These are phyloP conservation scores for Antigone vipio DNA, from an alignment of 2,113 vertebrate genomes.

Conservation along the genomic window DNA sequence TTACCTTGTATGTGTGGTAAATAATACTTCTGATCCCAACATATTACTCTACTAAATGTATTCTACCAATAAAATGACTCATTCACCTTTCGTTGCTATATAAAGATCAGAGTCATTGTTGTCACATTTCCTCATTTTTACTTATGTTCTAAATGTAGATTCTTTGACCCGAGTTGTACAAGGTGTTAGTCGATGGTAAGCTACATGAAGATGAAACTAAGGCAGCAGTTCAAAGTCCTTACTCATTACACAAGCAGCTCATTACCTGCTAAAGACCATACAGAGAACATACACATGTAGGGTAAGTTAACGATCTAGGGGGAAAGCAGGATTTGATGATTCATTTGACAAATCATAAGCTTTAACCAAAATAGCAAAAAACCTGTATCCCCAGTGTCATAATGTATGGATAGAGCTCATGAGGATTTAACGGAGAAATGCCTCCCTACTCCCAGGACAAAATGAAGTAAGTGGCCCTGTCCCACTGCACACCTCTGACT, in stretches of 20 bases:
- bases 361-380: neutral
- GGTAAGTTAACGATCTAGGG: neutral
- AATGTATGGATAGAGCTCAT: neutral
- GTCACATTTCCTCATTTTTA: neutral
- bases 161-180: neutral
- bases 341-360: neutral
- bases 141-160: neutral
- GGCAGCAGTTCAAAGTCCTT: neutral
- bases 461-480: neutral
- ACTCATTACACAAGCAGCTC: neutral
- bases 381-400: neutral
- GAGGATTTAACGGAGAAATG: neutral
- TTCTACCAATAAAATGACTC: neutral
- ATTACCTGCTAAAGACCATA: neutral
- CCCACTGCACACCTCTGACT: neutral
- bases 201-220: neutral
- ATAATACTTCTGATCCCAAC: constrained; percentile 14
- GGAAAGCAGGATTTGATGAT: neutral
- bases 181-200: neutral
- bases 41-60: neutral
- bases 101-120: neutral
- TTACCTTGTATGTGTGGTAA: neutral
- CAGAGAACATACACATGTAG: neutral
- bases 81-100: neutral
- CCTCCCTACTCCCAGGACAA: neutral